These are phyloP conservation scores for Hyposoter didymator DNA, from an alignment of 2,888 invertebrate species.

Conservation along the genomic window DNA sequence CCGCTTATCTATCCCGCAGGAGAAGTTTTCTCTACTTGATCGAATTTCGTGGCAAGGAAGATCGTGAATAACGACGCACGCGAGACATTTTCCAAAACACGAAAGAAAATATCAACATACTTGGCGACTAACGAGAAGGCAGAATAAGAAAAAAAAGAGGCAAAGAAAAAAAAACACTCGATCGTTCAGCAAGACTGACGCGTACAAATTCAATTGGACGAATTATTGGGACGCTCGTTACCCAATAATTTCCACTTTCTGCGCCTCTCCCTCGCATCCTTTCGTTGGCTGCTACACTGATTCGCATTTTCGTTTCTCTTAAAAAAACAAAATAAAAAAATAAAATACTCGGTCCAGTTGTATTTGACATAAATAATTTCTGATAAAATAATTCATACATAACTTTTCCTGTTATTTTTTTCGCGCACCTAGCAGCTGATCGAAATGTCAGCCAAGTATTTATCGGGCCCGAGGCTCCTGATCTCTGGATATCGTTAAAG, in stretches of 20 bases:
- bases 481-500: neutral
- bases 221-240: conserved; percentile 59
- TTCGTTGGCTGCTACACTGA: conserved; percentile 25
- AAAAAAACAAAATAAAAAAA: neutral
- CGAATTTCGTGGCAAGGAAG: conserved; percentile 38
- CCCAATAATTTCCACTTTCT: conserved; percentile 47
- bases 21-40: conserved; percentile 60
- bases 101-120: conserved; percentile 1
- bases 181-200: conserved; percentile 23
- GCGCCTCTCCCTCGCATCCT: conserved; percentile 10
- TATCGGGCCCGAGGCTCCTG: neutral
- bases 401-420: too few species aligned
- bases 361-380: neutral
- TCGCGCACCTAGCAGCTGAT: too few species aligned
- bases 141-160: conserved; percentile 17
- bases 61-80: conserved; percentile 8
- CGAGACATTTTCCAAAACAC: neutral
- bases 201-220: conserved; percentile 63
- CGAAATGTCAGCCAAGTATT: too few species aligned
- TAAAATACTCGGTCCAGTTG: neutral
- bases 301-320: neutral
- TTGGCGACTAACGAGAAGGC: conserved; percentile 9
- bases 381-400: neutral
- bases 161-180: conserved; percentile 21
- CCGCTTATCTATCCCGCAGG: conserved; percentile 64